Evolutionary conservation across 1,140 invertebrate genomes (phyloP).

Genomic region (Aradophagus sp.): DNA sequence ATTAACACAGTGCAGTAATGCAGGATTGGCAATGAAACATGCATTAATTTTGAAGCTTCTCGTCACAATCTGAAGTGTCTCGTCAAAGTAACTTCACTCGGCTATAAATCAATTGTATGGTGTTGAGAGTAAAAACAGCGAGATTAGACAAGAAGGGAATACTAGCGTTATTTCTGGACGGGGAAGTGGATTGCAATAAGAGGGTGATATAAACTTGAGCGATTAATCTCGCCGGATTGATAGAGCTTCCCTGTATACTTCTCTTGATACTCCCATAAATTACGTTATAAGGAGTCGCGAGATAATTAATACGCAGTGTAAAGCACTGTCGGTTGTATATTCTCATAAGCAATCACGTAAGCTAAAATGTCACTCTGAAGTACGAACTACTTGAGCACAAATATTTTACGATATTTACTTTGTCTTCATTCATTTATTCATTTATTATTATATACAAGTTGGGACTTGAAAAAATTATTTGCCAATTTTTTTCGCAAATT

Average conservation of each 20-base stretch:
- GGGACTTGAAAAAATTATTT: no score
- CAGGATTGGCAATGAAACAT: constrained; percentile 9
- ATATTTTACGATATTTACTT: neutral
- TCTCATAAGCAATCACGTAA: constrained; percentile 54
- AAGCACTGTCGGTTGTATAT: constrained; percentile 41
- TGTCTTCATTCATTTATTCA: neutral
- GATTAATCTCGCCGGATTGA: constrained; percentile 71
- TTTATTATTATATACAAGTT: constrained; percentile 14
- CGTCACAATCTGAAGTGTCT: constrained; percentile 18
- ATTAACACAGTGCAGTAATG: constrained; percentile 2
- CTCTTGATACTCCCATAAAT: constrained; percentile 66
- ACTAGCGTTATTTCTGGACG: constrained; percentile 61
- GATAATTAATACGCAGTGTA: constrained; percentile 68
- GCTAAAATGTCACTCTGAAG: constrained; percentile 21
- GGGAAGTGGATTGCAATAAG: constrained; percentile 65
- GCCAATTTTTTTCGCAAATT: no score
- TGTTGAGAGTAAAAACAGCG: constrained; percentile 33
- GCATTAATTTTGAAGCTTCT: constrained; percentile 33
- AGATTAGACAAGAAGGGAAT: constrained; percentile 59
- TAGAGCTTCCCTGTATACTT: constrained; percentile 62
- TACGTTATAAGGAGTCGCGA: constrained; percentile 67
- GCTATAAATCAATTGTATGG: constrained; percentile 67
- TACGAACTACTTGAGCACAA: neutral
- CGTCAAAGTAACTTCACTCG: constrained; percentile 23
- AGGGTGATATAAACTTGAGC: constrained; percentile 68